A percentile compares a stretch with the other conserved stretches of the same genome.
These are phyloP conservation scores for Malthinus seriepunctatus DNA, from an alignment of 2,888 invertebrate genomes.

Conservation along the genomic window DNA sequence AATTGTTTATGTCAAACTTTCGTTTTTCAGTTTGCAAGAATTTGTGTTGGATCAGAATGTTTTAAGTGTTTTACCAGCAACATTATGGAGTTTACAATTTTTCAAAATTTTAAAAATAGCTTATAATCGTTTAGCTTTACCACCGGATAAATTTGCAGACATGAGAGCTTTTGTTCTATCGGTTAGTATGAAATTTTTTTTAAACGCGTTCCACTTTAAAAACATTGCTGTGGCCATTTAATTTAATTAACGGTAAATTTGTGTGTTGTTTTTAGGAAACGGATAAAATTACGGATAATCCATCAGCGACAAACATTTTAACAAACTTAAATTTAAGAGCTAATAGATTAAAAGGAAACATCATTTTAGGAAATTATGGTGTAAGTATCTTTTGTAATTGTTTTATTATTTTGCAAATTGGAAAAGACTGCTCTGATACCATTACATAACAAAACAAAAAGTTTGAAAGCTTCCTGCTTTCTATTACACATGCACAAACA, in stretches of 20 bases:
- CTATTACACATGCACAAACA: neutral
- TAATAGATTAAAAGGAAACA: conserved; percentile 80
- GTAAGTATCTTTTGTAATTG: conserved; percentile 57
- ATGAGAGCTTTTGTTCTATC: conserved; percentile 62
- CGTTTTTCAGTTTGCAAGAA: conserved; percentile 66
- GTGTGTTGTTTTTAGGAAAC: conserved; percentile 44
- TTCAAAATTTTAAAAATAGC: conserved; percentile 65
- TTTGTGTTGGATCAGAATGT: conserved; percentile 74
- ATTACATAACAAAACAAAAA: neutral
- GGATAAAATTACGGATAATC: conserved; percentile 47
- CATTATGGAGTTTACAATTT: conserved; percentile 62
- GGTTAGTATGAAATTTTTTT: conserved; percentile 50
- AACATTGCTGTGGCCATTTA: conserved; percentile 6
- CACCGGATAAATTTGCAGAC: conserved; percentile 57
- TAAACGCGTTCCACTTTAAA: conserved; percentile 7
- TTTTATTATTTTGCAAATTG: too few relatives aligned
- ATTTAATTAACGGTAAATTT: conserved; percentile 8
- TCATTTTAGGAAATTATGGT: conserved; percentile 83
- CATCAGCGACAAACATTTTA: conserved; percentile 56
- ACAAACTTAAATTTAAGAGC: conserved; percentile 76
- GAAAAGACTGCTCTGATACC: neutral
- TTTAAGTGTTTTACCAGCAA: conserved; percentile 64
- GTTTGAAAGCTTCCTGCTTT: conserved; percentile 8
- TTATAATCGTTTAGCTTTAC: conserved; percentile 58
- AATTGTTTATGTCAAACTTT: conserved; percentile 33